Base-by-base conservation (phyloP, 2,888 invertebrate species). In the Nemotelus nigrinus region DNA sequence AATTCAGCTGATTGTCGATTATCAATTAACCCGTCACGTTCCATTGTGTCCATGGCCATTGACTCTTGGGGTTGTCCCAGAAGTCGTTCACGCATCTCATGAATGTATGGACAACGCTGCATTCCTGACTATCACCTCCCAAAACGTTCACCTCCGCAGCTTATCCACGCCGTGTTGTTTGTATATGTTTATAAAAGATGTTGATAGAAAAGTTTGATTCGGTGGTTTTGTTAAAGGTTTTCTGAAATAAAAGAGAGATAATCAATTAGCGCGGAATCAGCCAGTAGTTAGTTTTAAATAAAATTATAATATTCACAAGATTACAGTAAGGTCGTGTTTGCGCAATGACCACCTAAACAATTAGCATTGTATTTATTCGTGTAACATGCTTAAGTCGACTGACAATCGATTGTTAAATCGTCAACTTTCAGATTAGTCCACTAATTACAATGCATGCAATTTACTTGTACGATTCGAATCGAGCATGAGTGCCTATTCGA, bases 61-160 rank as follows among this genome's bases (percentile, higher is more conserved):
- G 90, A 91, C 86, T 93, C 91, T 81, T 91, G 90, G 79, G 90
- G 89, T 85, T 93, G 92, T 85, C 93, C 93, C 83, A 95, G 90
- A 88, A 95, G 90, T 85, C 95, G 93, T 91, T 95, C 95, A 90
- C 95, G 94, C 95, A 95, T 95, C 92, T 95, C 95, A 90, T 95
- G 94, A 88, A 95, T 93, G 90, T 95, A 95, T 85, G 95, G 95
- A 90, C 94, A 95, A 89, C 95, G 87, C 86, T 87, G 87, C 87
- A 87, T 87, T 83, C 87, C 87, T 70, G 53, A 2, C 85, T 82
- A 78, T 68, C 79, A 45, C 74, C 47, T 76, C n/a, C n/a, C 53
- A 6, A 55, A 45, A 44, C n/a, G 53, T 4, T 64, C 76, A 50
- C 43, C 50, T 57, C 71, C 39, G 8, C 53, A 71, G 53, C 43